These are phyloP conservation scores for Vipera latastei DNA, from an alignment of 2,797 vertebrate species.

Conservation along the genomic window DNA sequence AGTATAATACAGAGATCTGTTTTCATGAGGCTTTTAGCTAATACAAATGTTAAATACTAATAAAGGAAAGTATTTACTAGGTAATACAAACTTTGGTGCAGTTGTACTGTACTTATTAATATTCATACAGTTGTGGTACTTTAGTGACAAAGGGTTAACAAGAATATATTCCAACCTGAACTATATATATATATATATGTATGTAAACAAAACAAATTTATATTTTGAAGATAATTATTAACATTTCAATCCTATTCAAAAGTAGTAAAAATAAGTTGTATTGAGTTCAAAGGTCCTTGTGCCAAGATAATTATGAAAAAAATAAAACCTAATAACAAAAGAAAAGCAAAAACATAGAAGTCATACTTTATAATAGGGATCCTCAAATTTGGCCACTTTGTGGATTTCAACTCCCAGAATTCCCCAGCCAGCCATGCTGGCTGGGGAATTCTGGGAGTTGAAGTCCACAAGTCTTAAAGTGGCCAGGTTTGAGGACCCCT, in stretches of 20 bases:
- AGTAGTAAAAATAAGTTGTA: background rate
- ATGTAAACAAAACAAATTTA: background rate
- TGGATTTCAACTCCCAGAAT: too few relatives aligned
- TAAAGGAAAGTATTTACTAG: background rate
- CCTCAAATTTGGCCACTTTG: too few relatives aligned
- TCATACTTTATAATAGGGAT: background rate
- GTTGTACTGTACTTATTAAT: fast-evolving
- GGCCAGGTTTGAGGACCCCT: too few relatives aligned
- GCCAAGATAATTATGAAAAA: background rate
- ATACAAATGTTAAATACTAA: background rate
- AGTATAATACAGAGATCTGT: conserved; percentile 18
- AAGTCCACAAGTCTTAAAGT: too few relatives aligned
- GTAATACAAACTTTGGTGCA: background rate
- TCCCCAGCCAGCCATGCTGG: too few relatives aligned
- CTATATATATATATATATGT: background rate
- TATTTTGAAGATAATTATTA: background rate
- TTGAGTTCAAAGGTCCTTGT: background rate
- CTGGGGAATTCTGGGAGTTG: too few relatives aligned
- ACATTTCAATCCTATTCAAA: background rate
- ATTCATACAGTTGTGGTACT: background rate
- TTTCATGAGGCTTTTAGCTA: background rate
- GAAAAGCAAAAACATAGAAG: conserved; percentile 13
- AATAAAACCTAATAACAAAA: background rate
- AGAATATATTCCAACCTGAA: background rate
- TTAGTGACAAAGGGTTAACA: background rate